Evolutionary conservation across 2,113 vertebrate species (phyloP), one percentile per base, ranked within the genome.

Genomic region (Entosphenus tridentatus): DNA sequence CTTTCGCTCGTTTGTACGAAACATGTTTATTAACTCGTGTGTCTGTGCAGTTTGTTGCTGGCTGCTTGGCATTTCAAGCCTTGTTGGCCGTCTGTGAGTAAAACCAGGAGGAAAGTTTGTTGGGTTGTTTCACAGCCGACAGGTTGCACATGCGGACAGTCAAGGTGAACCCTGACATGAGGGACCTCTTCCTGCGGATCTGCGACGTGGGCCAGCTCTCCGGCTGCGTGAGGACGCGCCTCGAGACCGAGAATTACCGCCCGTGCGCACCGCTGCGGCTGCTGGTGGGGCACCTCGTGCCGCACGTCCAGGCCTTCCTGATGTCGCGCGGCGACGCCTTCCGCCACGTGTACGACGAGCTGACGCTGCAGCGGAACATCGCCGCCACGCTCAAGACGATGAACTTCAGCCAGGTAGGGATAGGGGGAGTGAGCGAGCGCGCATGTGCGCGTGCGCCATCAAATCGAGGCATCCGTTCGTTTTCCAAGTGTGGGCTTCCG

Each of bases 231-330:
- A 78, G 58, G 12, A 73, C 68, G 0, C 76, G 81, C 18, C 54
- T 80, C 1, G 77, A 72, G 71, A 83, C 81, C 0, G 82, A 82
- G 72, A 72, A 8, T 74, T 76, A 76, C 70, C 77, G 80, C 13
- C 80, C 78, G 7, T 81, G 80, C 71, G 74, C 76, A 0, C 0
- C 74, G 16, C 73, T 83, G 74, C 83, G 83, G 74, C 62, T 57
- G 57, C 73, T 81, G 75, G 79, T 83, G 67, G 78, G 72, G 68
- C 72, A 72, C 1, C 56, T 82, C 56, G 54, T 80, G 10, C 83
- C 82, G 3, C 81, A 81, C 72, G 75, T 84, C 74, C 83, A 84
- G 77, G 78, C 67, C 71, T 83, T 80, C 75, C 39, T 39, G 39
- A 74, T 84, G 54, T 79, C 72, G 75, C 70, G 81, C 73, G 75